Conservation (phyloP, 2,113 vertebrate genomes). For the Zosterops pallidus region DNA sequence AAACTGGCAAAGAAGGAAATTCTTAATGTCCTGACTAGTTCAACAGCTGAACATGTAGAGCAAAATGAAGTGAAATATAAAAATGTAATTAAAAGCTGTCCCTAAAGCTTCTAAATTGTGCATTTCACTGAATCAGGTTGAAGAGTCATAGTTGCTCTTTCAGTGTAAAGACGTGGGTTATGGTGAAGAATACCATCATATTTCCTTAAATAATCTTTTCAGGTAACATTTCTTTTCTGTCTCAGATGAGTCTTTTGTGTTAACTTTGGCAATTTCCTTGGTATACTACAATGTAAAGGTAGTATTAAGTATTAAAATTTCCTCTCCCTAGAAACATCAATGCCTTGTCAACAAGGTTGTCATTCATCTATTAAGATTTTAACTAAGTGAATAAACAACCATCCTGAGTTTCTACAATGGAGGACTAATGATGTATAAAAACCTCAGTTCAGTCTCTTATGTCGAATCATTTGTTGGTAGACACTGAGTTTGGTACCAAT, state of each 20-base stretch:
- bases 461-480: slow-evolving; percentile 4
- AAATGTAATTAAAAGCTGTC: background rate
- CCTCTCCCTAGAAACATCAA: background rate
- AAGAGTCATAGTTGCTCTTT: background rate
- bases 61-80: background rate
- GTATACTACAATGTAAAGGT: background rate
- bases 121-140: background rate
- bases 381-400: background rate
- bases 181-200: background rate
- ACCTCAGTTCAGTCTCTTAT: background rate
- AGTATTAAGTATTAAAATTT: background rate
- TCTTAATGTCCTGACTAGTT: background rate
- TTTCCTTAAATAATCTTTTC: background rate
- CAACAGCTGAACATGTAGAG: background rate
- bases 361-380: background rate
- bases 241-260: background rate
- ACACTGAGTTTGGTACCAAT: background rate
- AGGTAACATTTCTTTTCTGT: background rate
- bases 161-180: background rate
- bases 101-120: background rate
- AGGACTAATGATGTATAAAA: background rate
- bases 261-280: background rate
- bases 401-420: background rate
- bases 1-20: background rate
- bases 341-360: background rate